Conservation (phyloP, 2,888 invertebrate genomes). For the Apamea anceps region DNA sequence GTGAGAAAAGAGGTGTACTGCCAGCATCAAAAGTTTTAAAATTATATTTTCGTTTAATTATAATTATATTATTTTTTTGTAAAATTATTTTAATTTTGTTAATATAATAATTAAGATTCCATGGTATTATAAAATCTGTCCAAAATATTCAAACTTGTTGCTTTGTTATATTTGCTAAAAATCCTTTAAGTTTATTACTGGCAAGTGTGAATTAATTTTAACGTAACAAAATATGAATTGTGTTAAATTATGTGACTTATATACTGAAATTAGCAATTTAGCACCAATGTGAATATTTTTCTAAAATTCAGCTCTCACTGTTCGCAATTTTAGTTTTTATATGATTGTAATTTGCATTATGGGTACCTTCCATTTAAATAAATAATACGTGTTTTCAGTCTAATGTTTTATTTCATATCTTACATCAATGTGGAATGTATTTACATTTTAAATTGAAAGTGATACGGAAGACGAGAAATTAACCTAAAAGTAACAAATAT, state of each 20-base stretch:
- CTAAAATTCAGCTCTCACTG: constrained; percentile 5
- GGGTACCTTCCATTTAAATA: constrained; percentile 72
- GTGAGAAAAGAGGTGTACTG: neutral
- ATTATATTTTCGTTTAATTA: no score
- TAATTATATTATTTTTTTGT: no score
- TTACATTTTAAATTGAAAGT: constrained; percentile 52
- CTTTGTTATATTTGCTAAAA: neutral
- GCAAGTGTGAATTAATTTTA: constrained; percentile 15
- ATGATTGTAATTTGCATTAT: constrained; percentile 49
- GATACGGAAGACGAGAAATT: constrained; percentile 18
- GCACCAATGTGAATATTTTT: constrained; percentile 3
- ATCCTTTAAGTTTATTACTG: neutral
- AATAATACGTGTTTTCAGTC: constrained; percentile 69
- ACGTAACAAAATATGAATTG: neutral
- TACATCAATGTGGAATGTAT: constrained; percentile 63
- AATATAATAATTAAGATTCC: neutral
- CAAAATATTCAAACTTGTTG: neutral
- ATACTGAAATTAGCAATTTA: neutral
- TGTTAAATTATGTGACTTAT: neutral
- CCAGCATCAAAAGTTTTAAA: neutral
- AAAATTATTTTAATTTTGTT: no score
- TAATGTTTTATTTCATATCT: constrained; percentile 68
- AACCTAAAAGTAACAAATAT: constrained; percentile 25
- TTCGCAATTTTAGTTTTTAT: constrained; percentile 24
- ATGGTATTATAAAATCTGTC: neutral